Evolutionary conservation across 92 coral and sea anemone genomes (phyloP), one percentile per base, ranked within the genome.

Genomic region (Siderastrea siderea): DNA sequence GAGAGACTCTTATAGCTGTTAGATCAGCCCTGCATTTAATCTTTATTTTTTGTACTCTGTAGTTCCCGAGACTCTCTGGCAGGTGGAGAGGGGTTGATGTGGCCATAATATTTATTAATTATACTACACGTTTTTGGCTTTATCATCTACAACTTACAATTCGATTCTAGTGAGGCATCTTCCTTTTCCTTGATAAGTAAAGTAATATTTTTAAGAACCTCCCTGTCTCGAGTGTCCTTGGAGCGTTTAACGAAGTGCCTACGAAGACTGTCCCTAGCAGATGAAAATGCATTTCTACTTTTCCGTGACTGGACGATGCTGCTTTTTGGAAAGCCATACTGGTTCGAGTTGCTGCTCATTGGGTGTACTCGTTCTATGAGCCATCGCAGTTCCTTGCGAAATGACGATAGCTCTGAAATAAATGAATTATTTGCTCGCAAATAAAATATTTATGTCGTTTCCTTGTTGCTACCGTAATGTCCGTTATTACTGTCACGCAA

Each of bases 181-280:
- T 90, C 87, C 52, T 73, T 78, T 14, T 90, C 93, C 48, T 90
- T 90, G 47, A 90, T 55, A 47, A 57, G 77, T 2, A 66, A 77
- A 4, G 86, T 74, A 43, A 72, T 63, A 26, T 71, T 74, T 4
- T 85, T 66, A 1, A 85, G 65, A 4, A 46, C 47, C 15, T 70
- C 70, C 50, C n/a, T 47, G n/a, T 5, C 19, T 17, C 38, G 45
- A 46, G 14, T 17, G 7, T 74, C 47, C 61, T 52, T 19, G 13
- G 68, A 69, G 1, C 63, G 15, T 46, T 70, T 82, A n/a, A 2
- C 47, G 7, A 52, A 15, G 3, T 2, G 51, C 15, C 57, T 82
- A 46, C 5, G n/a, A 17, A 71, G 0, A 8, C 14, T 46, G 78
- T 68, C 46, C 15, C 59, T 11, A 16, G 78, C 86, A n/a, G 49